These are phyloP conservation scores for Peromyscus eremicus DNA, from an alignment of 2,797 vertebrate species.

Conservation along the genomic window DNA sequence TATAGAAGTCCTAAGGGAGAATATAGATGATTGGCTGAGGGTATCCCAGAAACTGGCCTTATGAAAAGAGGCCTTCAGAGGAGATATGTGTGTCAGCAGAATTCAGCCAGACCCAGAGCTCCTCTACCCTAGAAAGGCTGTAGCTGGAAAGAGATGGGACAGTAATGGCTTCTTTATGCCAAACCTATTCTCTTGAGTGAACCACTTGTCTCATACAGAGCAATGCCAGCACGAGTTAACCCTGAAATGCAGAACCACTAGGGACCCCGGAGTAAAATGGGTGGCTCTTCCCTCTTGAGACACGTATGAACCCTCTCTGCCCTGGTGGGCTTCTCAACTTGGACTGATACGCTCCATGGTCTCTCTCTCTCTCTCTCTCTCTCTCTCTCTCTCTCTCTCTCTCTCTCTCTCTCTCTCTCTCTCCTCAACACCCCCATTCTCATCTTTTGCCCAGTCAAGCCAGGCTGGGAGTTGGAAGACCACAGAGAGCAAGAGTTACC, in stretches of 20 bases:
- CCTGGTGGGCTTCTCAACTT: neutral
- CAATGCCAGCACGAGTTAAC: neutral
- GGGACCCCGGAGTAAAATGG: neutral
- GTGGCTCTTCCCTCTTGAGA: neutral
- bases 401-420: too few species aligned
- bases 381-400: neutral
- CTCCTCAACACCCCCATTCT: neutral
- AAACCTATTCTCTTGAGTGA: neutral
- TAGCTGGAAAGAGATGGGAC: neutral
- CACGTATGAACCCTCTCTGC: neutral
- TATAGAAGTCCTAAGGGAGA: neutral
- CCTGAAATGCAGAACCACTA: neutral
- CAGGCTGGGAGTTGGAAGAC: neutral
- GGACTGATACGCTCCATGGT: neutral
- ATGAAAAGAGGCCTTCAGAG: neutral
- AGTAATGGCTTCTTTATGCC: neutral
- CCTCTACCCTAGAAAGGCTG: neutral
- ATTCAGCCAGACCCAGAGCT: neutral
- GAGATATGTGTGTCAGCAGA: neutral
- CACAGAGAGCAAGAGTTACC: slow-evolving; percentile 60
- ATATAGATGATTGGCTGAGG: neutral
- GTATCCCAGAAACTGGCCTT: neutral
- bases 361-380: neutral
- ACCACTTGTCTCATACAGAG: neutral
- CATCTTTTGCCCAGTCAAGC: neutral